Conservation (phyloP, 2,797 vertebrate genomes). For the Neomorphus geoffroyi region DNA sequence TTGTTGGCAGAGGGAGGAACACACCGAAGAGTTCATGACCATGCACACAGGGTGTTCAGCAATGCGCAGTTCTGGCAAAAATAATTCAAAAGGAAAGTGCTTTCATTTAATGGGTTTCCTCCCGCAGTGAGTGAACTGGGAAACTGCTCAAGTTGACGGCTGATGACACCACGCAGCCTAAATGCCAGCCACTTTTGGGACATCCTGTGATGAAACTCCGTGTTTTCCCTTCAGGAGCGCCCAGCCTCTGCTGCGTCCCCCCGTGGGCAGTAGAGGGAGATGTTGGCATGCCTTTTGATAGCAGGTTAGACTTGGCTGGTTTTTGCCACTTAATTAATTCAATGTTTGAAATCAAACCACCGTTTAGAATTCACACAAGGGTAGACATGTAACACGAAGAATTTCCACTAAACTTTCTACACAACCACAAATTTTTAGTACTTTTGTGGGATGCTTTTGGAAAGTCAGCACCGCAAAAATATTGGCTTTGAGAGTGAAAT, state of each 20-base stretch:
- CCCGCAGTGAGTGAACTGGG: accelerated
- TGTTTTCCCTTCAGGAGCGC: not conserved
- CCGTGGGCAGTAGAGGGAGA: slow-evolving; percentile 75
- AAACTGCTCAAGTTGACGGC: not conserved
- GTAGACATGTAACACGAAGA: slow-evolving; percentile 61
- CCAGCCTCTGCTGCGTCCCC: not conserved
- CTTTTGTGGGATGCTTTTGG: slow-evolving; percentile 49
- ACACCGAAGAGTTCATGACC: not conserved
- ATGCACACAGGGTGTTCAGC: accelerated
- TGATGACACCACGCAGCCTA: not conserved
- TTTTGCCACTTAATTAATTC: slow-evolving; percentile 58
- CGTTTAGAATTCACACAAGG: slow-evolving; percentile 61
- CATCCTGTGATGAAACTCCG: not conserved
- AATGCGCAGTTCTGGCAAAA: not conserved
- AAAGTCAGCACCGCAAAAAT: slow-evolving; percentile 46
- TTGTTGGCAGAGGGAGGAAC: not conserved
- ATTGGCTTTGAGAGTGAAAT: slow-evolving; percentile 14
- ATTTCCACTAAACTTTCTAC: slow-evolving; percentile 72
- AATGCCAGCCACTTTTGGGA: not conserved
- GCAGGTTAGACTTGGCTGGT: not conserved
- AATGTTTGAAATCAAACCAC: slow-evolving; percentile 67
- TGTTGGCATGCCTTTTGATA: slow-evolving; percentile 65
- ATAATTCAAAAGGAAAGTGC: not conserved
- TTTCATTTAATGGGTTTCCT: not conserved
- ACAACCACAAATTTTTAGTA: slow-evolving; percentile 62